Base-by-base conservation (phyloP, 2,888 invertebrate genomes). In the Aromia moschata region DNA sequence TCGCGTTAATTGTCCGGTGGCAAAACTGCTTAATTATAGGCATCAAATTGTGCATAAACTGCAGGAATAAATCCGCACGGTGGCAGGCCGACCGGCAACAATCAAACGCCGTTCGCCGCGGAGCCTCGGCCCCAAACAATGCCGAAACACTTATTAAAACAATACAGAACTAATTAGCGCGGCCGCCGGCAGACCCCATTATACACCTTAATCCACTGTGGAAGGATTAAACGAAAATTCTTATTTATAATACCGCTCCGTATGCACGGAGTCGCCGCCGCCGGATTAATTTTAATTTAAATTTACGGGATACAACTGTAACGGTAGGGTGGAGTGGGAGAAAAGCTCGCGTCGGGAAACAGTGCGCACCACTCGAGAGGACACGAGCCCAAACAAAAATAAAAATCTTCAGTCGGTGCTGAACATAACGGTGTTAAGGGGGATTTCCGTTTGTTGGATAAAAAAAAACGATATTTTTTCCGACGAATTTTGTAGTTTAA, bases 281-380 rank as follows among this genome's bases (percentile, higher is more conserved):
- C 55, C 57, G 65, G 70, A 68, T 70, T 70, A 70, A 69, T 69
- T 69, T 70, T 74, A 74, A 74, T 74, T 72, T 73, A 68, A 73
- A 71, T 73, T 72, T 73, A 74, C 69, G 73, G 69, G 69, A 70
- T 68, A 67, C 66, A 64, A 67, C 63, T 65, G 56, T 73, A 74
- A 73, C n/a, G n/a, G n/a, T n/a, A n/a, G n/a, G n/a, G n/a, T n/a
- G n/a, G n/a, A n/a, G n/a, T n/a, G n/a, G n/a, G n/a, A n/a, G n/a
- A n/a, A n/a, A n/a, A n/a, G n/a, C n/a, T n/a, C n/a, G n/a, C n/a
- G n/a, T n/a, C n/a, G n/a, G n/a, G n/a, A n/a, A n/a, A n/a, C n/a
- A n/a, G n/a, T n/a, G n/a, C n/a, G n/a, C n/a, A n/a, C n/a, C n/a
- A n/a, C n/a, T n/a, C n/a, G n/a, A n/a, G n/a, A n/a, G n/a, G n/a